Conservation (phyloP, 2,888 invertebrate genomes). For the Choristoneura rosaceana region DNA sequence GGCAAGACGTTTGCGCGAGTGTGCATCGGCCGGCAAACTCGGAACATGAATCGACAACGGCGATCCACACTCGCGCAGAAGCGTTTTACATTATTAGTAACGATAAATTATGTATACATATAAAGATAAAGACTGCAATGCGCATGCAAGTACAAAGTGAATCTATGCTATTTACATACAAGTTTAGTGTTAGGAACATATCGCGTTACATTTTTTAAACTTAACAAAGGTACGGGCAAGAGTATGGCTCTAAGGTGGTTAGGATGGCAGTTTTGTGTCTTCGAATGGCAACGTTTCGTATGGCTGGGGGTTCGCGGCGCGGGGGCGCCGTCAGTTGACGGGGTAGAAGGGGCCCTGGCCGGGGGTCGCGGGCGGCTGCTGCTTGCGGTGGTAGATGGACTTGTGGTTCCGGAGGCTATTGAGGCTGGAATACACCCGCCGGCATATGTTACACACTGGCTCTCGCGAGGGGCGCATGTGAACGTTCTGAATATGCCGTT, state of each 20-base stretch:
- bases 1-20: constrained; percentile 57
- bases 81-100: constrained; percentile 65
- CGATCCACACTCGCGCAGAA: constrained; percentile 65
- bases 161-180: constrained; percentile 85
- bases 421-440: constrained; percentile 95
- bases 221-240: constrained; percentile 82
- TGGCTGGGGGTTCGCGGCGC: constrained; percentile 48
- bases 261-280: constrained; percentile 79
- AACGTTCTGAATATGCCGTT: constrained; percentile 96
- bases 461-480: constrained; percentile 96
- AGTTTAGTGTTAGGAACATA: constrained; percentile 80
- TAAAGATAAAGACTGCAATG: constrained; percentile 74
- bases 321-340: constrained; percentile 72
- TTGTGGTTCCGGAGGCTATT: constrained; percentile 96
- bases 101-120: constrained; percentile 74
- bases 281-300: constrained; percentile 70
- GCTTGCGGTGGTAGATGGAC: constrained; percentile 96
- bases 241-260: constrained; percentile 82
- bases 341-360: constrained; percentile 77
- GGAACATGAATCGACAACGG: constrained; percentile 35
- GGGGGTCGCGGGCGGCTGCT: constrained; percentile 83
- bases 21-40: constrained; percentile 47
- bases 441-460: constrained; percentile 96
- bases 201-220: constrained; percentile 77
- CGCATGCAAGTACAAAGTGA: constrained; percentile 80